phyloP scores from a whole-genome alignment of 2,113 vertebrate genomes.

The Caloenas nicobarica region DNA sequence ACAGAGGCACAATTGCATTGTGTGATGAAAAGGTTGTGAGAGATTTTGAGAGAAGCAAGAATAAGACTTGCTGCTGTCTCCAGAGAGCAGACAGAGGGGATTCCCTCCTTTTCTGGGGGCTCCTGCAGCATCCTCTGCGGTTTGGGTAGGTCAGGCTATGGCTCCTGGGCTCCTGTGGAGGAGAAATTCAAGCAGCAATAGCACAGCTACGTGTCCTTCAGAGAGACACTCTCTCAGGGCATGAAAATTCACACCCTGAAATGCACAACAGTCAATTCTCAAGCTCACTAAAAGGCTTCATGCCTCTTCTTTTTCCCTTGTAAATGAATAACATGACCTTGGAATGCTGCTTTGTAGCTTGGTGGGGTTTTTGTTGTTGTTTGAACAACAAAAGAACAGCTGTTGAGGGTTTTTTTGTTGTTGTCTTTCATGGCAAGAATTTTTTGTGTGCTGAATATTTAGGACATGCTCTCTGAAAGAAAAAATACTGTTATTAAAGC shows the following conservation, averaged over 20 bases:
- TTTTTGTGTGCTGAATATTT: neutral
- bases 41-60: neutral
- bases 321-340: conserved; percentile 22
- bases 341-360: neutral
- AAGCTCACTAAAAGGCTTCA: neutral
- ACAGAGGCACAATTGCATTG: neutral
- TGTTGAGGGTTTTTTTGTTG: neutral
- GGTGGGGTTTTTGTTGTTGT: neutral
- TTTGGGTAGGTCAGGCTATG: neutral
- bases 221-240: neutral
- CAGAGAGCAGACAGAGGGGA: neutral
- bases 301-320: neutral
- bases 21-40: neutral
- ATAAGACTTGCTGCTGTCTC: neutral
- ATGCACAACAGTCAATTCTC: neutral
- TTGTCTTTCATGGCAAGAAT: neutral
- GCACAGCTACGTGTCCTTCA: neutral
- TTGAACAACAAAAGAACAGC: conserved; percentile 26
- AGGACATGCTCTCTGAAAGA: neutral
- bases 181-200: neutral
- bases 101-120: neutral
- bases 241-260: neutral
- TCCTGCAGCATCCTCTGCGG: neutral
- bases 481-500: neutral
- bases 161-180: neutral